Evolutionary conservation across 2,888 invertebrate genomes (phyloP).

Genomic region (Agriopis marginaria): DNA sequence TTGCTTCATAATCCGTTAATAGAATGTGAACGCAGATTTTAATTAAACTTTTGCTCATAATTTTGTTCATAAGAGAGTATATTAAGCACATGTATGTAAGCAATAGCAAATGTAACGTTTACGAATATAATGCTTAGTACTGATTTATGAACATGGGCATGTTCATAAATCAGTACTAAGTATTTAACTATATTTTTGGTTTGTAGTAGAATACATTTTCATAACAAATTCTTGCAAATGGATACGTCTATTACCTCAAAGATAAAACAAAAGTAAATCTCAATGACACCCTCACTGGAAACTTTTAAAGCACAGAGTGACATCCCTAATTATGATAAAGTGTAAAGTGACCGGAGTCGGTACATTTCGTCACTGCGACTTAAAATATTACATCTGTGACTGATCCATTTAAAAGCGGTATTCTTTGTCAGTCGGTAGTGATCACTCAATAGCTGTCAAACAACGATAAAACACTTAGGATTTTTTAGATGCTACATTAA

Average conservation of each 20-base stretch:
- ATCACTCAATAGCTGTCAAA: slow-evolving; percentile 66
- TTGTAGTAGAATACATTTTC: neutral
- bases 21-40: neutral
- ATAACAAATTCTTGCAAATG: neutral
- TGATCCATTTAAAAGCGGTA: slow-evolving; percentile 49
- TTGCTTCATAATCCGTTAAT: neutral
- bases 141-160: too few species aligned
- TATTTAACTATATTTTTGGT: too few species aligned
- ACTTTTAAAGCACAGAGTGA: slow-evolving; percentile 12
- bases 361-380: slow-evolving; percentile 40
- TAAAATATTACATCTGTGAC: slow-evolving; percentile 56
- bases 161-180: too few species aligned
- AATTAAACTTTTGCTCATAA: slow-evolving; percentile 3
- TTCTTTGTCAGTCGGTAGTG: slow-evolving; percentile 54
- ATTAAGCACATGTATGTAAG: too few species aligned
- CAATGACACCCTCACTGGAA: slow-evolving; percentile 11
- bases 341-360: slow-evolving; percentile 20
- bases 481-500: slow-evolving; percentile 53
- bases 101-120: too few species aligned
- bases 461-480: slow-evolving; percentile 64
- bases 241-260: neutral
- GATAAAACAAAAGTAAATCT: slow-evolving; percentile 4
- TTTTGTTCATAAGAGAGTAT: too few species aligned
- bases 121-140: too few species aligned
- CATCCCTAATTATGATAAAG: slow-evolving; percentile 25